Evolutionary conservation across 2,113 vertebrate genomes (phyloP).

Genomic region (Thoracochromis brauschi): DNA sequence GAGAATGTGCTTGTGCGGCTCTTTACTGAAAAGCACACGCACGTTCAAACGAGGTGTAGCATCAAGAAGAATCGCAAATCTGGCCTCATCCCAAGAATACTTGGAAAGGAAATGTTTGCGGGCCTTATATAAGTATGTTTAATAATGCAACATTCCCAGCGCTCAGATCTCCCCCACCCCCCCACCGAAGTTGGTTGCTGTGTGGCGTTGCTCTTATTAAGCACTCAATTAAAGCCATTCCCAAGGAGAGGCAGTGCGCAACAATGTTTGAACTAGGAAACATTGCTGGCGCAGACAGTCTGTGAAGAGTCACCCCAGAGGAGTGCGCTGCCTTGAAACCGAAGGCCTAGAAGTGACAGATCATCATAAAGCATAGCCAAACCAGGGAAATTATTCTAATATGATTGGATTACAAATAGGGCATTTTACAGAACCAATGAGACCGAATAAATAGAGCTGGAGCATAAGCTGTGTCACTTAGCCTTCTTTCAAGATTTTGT

Average conservation of each 20-base stretch:
- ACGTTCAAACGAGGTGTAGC: not conserved
- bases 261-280: constrained; percentile 65
- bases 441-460: constrained; percentile 20
- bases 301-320: constrained; percentile 22
- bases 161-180: constrained; percentile 3
- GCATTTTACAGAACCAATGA: constrained; percentile 37
- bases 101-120: constrained; percentile 13
- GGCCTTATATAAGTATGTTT: constrained; percentile 35
- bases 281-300: constrained; percentile 1
- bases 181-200: constrained; percentile 34
- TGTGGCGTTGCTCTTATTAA: constrained; percentile 61
- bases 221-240: constrained; percentile 68
- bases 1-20: not conserved
- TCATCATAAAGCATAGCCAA: constrained; percentile 13
- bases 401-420: constrained; percentile 51
- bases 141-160: constrained; percentile 61
- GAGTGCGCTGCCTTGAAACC: constrained; percentile 7
- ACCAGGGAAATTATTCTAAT: constrained; percentile 21
- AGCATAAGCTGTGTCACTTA: constrained; percentile 1
- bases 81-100: not conserved
- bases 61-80: not conserved
- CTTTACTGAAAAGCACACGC: not conserved
- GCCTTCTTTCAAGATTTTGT: not conserved
- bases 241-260: constrained; percentile 49
- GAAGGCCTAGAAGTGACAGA: constrained; percentile 26